Evolutionary conservation across 2,888 invertebrate genomes (phyloP).

Genomic region (Drosophila helvetica): DNA sequence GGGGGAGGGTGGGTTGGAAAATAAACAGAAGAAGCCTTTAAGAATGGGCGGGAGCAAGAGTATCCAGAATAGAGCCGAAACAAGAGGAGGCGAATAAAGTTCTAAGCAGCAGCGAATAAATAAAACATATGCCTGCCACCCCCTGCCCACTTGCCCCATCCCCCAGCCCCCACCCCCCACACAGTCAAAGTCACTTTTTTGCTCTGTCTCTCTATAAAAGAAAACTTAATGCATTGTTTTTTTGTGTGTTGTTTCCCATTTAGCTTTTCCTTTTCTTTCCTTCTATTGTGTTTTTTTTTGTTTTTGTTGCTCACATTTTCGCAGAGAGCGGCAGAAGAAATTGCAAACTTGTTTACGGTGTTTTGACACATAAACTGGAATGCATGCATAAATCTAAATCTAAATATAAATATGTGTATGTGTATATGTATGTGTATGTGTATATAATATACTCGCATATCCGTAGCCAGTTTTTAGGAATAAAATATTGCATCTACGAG

Average conservation of each 20-base stretch:
- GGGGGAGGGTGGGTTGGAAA: background rate
- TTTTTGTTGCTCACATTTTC: conserved; percentile 3
- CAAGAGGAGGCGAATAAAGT: background rate
- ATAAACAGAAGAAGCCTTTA: background rate
- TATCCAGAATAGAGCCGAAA: background rate
- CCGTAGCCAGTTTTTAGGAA: conserved; percentile 23
- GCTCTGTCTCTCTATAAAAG: conserved; percentile 13
- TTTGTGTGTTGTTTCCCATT: conserved; percentile 15
- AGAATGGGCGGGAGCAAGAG: background rate
- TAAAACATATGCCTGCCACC: conserved; percentile 50
- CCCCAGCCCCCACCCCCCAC: too few species aligned
- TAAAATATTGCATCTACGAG: conserved; percentile 19
- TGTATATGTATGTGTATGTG: too few species aligned
- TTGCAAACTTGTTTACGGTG: conserved; percentile 63
- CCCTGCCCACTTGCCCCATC: background rate
- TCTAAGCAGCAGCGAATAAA: conserved; percentile 41
- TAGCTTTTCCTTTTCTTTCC: background rate
- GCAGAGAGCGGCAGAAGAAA: conserved; percentile 39
- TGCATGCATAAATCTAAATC: conserved; percentile 2
- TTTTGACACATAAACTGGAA: conserved; percentile 40
- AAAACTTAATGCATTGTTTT: conserved; percentile 29
- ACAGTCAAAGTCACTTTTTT: background rate
- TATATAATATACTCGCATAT: background rate
- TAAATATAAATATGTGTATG: conserved; percentile 5
- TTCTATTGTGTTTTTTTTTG: background rate